Conservation (phyloP, 2,888 invertebrate genomes). For the Phorcus lineatus region DNA sequence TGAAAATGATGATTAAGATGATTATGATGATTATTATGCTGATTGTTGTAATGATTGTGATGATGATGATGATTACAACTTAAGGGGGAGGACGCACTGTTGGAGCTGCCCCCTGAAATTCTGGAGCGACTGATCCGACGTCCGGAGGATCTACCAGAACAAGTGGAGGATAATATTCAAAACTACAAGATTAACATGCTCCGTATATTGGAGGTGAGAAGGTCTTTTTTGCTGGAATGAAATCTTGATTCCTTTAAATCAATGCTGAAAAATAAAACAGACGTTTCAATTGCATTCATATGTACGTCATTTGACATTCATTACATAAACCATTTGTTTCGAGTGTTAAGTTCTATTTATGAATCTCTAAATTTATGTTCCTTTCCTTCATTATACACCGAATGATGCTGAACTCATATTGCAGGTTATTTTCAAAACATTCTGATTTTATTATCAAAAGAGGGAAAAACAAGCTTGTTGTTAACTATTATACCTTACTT, state of each 20-base stretch:
- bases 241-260: no score
- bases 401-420: no score
- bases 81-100: slow-evolving; percentile 58
- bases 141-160: slow-evolving; percentile 72
- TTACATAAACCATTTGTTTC: no score
- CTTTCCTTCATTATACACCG: no score
- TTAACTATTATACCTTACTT: no score
- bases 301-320: background rate
- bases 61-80: background rate
- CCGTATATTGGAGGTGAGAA: slow-evolving; percentile 71
- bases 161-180: slow-evolving; percentile 66
- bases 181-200: slow-evolving; percentile 71
- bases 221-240: background rate
- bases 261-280: no score
- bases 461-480: no score
- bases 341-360: no score
- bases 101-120: slow-evolving; percentile 68
- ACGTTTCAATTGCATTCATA: background rate
- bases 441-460: no score
- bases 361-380: no score
- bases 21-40: background rate
- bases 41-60: background rate
- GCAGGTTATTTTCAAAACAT: no score
- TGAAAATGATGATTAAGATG: background rate
- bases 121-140: slow-evolving; percentile 69